phyloP scores from a whole-genome alignment of 2,888 invertebrate genomes.

The Neoascia interrupta region DNA sequence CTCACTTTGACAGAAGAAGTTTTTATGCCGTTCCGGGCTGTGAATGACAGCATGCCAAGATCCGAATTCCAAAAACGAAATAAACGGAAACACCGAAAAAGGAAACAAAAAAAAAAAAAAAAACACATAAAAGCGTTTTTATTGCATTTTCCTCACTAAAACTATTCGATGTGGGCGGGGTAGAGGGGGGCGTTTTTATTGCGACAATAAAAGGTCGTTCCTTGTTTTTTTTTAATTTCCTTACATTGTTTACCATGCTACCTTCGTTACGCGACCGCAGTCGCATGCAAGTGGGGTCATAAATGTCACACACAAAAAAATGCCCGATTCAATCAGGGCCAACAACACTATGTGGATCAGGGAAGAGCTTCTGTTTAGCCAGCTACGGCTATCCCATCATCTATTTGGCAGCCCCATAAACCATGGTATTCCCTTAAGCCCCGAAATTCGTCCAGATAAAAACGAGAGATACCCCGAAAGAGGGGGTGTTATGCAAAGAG shows the following conservation, averaged over 20 bases:
- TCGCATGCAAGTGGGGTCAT: constrained; percentile 44
- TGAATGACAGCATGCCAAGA: constrained; percentile 24
- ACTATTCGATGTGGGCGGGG: constrained; percentile 27
- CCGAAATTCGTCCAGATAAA: constrained; percentile 17
- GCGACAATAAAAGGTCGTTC: constrained; percentile 48
- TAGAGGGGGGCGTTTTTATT: constrained; percentile 31
- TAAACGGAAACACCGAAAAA: constrained; percentile 1
- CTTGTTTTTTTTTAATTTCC: constrained; percentile 10
- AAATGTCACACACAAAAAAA: constrained; percentile 47
- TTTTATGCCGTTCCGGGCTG: constrained; percentile 8
- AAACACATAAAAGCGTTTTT: too few relatives aligned
- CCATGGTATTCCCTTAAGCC: constrained; percentile 25
- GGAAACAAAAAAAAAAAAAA: constrained; percentile 16
- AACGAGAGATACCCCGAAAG: background rate
- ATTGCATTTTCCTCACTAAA: constrained; percentile 56
- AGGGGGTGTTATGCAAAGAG: background rate
- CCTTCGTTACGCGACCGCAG: background rate
- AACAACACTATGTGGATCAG: constrained; percentile 10
- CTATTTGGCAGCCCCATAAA: constrained; percentile 34
- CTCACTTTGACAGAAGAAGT: background rate
- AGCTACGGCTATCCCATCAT: constrained; percentile 23
- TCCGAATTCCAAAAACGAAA: constrained; percentile 6
- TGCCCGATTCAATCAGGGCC: constrained; percentile 43
- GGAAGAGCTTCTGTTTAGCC: constrained; percentile 32
- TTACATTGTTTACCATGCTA: background rate